phyloP scores from a whole-genome alignment of 2,113 vertebrate genomes.

The Anseranas semipalmata region DNA sequence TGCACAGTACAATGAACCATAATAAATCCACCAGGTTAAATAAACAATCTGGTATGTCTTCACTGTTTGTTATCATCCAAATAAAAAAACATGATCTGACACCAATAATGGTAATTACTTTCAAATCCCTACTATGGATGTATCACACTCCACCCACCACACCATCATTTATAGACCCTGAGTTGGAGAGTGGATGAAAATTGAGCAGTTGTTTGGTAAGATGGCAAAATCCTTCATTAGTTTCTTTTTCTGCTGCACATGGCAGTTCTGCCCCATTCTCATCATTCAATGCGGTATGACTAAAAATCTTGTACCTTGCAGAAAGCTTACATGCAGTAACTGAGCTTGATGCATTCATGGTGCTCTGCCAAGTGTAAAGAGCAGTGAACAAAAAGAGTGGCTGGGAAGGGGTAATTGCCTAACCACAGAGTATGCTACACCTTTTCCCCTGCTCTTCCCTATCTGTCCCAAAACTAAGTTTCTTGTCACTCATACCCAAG shows the following conservation, averaged over 20 bases:
- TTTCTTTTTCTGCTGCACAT: not conserved
- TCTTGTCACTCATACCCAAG: not conserved
- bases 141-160: not conserved
- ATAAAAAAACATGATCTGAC: not conserved
- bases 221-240: slow-evolving; percentile 21
- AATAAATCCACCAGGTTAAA: not conserved
- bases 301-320: not conserved
- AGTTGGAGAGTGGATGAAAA: not conserved
- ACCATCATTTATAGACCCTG: not conserved
- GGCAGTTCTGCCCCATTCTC: not conserved
- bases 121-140: not conserved
- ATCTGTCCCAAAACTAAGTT: not conserved
- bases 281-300: not conserved
- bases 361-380: not conserved
- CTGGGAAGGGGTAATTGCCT: not conserved
- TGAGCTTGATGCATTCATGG: not conserved
- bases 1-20: not conserved
- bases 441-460: not conserved
- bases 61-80: not conserved
- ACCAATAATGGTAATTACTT: not conserved
- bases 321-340: slow-evolving; percentile 25
- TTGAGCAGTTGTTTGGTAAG: not conserved
- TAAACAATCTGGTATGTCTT: not conserved
- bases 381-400: not conserved
- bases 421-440: accelerated